Percentiles rank a stretch among this genome's conserved stretches.
Evolutionary conservation across 2,888 invertebrate species (phyloP).

Genomic region (Hydraecia micacea): DNA sequence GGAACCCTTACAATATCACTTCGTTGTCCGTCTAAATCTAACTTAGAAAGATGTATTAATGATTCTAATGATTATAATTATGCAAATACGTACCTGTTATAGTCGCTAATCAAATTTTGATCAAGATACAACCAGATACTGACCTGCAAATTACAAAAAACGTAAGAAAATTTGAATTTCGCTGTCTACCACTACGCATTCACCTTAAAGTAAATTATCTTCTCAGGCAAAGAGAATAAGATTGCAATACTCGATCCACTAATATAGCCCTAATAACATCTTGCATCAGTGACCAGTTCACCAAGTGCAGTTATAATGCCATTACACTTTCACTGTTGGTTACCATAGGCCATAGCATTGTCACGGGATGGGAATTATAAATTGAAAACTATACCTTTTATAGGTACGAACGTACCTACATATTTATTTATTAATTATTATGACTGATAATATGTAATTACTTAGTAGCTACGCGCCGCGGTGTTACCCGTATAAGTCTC

Average conservation of each 20-base stretch:
- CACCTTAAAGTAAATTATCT: background rate
- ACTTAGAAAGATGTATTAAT: too few relatives aligned
- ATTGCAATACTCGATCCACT: background rate
- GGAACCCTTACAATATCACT: too few relatives aligned
- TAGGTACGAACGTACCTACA: background rate
- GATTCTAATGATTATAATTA: too few relatives aligned
- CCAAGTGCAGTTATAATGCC: background rate
- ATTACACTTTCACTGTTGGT: constrained; percentile 28
- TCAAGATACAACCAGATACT: too few relatives aligned
- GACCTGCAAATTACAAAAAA: too few relatives aligned
- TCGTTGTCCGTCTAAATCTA: too few relatives aligned
- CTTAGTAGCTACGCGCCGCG: background rate
- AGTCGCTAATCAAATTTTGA: too few relatives aligned
- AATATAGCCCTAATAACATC: background rate
- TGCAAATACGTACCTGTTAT: too few relatives aligned
- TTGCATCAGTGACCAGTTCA: constrained; percentile 17
- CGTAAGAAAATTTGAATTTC: too few relatives aligned
- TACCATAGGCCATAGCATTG: background rate
- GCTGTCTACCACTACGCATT: too few relatives aligned
- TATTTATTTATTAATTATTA: background rate
- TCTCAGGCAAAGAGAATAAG: background rate
- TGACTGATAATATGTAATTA: background rate
- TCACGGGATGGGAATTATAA: background rate
- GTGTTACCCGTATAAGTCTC: background rate
- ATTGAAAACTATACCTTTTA: background rate